Percentiles rank a stretch among this genome's conserved stretches.
Evolutionary conservation across 2,113 vertebrate species (phyloP).

Genomic region (Muscicapa adusta): DNA sequence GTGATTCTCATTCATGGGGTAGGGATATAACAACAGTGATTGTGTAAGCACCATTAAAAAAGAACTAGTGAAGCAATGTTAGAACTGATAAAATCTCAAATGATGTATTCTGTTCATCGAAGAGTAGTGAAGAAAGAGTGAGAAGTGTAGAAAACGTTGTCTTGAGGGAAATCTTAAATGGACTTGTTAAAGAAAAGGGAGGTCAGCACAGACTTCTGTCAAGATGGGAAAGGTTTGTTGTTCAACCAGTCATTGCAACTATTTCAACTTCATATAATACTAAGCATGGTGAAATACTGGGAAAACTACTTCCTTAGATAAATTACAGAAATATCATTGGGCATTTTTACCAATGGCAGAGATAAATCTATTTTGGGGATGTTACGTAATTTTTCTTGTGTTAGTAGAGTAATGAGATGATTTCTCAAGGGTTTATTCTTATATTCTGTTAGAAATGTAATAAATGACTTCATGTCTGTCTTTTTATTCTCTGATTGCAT

Average conservation of each 20-base stretch:
- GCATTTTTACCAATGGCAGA: neutral
- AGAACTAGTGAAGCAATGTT: neutral
- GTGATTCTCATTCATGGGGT: neutral
- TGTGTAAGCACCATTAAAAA: neutral
- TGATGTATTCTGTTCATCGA: neutral
- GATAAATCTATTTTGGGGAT: neutral
- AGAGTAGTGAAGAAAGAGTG: neutral
- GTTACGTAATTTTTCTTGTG: neutral
- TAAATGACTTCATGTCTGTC: neutral
- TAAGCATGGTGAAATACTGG: neutral
- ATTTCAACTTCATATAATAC: neutral
- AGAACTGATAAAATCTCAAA: neutral
- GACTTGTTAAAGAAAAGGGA: neutral
- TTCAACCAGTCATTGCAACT: neutral
- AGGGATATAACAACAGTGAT: neutral
- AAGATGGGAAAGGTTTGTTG: neutral
- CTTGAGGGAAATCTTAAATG: neutral
- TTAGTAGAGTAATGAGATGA: neutral
- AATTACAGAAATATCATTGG: neutral
- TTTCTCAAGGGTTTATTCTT: neutral
- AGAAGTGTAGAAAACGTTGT: neutral
- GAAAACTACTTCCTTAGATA: neutral
- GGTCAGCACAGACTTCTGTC: neutral
- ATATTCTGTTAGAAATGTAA: neutral
- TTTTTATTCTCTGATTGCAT: neutral